Evolutionary conservation across 2,113 vertebrate genomes (phyloP), one percentile per base, ranked within the genome.

Genomic region (Melospiza georgiana): DNA sequence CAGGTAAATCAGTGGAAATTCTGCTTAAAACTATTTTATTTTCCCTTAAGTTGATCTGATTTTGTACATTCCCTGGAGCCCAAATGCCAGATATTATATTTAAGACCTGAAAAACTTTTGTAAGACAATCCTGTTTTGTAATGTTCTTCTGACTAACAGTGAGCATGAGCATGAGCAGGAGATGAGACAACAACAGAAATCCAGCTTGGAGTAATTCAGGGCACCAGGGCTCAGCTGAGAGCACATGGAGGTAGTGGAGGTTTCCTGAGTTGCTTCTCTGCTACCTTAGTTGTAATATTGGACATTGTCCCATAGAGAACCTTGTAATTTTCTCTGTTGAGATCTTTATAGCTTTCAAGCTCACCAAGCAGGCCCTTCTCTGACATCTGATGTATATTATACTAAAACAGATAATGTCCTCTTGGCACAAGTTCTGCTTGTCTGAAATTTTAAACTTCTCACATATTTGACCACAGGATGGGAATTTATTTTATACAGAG

Each of bases 171-270:
- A 3, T 15, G 0, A 69, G 9, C 3, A 3, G n/a, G 31, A 80
- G 41, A 16, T n/a, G 46, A 68, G n/a, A 59, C 1, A 3, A 27
- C 0, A 17, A 23, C 8, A 14, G 44, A 93, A 94, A 71, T 46
- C 31, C 61, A 61, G 11, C 2, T 3, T 27, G 63, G 48, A 79
- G 54, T 22, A 41, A 55, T 41, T 55, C 55, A 71, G 77, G 58
- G 44, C 58, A 69, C 58, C 54, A 12, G 3, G 2, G 28, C 52
- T 86, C 49, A 66, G 33, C 23, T 74, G 78, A 35, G 13, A 30
- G 54, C 9, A 6, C 30, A 16, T 18, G 0, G 0, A 12, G 3
- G 5, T 37, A 25, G 15, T 46, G 27, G 12, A 11, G 2, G 7
- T 58, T 84, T 83, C 37, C 21, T 61, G 5, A 24, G 31, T 72